These are phyloP conservation scores for Ormyrus rosae DNA, from an alignment of 2,888 invertebrate species.

Conservation along the genomic window DNA sequence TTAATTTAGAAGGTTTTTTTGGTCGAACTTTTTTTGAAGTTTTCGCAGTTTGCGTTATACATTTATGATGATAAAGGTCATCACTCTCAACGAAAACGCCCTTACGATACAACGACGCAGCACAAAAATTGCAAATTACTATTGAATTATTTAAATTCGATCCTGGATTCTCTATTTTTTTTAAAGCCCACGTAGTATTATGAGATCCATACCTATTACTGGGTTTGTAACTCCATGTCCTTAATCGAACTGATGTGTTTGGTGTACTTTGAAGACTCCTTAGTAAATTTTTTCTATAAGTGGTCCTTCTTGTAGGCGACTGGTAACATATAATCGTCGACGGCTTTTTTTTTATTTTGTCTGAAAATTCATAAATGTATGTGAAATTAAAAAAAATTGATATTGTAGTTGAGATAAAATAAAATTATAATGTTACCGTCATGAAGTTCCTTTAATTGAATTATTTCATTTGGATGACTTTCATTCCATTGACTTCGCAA, in stretches of 20 bases:
- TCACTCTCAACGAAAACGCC: constrained; percentile 16
- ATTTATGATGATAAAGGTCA: constrained; percentile 4
- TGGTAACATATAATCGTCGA: constrained; percentile 66
- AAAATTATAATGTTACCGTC: constrained; percentile 17
- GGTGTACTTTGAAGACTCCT: constrained; percentile 32
- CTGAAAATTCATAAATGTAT: constrained; percentile 22
- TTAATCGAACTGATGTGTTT: constrained; percentile 60
- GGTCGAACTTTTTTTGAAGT: not conserved
- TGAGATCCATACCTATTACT: constrained; percentile 67
- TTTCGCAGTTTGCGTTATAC: constrained; percentile 27
- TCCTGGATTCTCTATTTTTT: constrained; percentile 22
- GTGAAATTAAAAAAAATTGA: not conserved
- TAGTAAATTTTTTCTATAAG: constrained; percentile 39
- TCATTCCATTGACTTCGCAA: constrained; percentile 73
- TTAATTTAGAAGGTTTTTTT: not conserved
- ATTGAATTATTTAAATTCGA: constrained; percentile 22
- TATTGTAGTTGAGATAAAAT: not conserved
- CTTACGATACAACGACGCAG: constrained; percentile 36
- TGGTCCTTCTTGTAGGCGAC: constrained; percentile 55
- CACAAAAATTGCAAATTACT: constrained; percentile 52
- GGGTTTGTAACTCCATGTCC: constrained; percentile 65
- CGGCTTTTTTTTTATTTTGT: constrained; percentile 54
- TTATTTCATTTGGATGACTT: constrained; percentile 66
- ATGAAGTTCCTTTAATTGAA: constrained; percentile 51
- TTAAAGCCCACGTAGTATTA: constrained; percentile 34